Evolutionary conservation across 2,888 invertebrate species (phyloP), one percentile per base, ranked within the genome.

Genomic region (Physocephala rufipes): DNA sequence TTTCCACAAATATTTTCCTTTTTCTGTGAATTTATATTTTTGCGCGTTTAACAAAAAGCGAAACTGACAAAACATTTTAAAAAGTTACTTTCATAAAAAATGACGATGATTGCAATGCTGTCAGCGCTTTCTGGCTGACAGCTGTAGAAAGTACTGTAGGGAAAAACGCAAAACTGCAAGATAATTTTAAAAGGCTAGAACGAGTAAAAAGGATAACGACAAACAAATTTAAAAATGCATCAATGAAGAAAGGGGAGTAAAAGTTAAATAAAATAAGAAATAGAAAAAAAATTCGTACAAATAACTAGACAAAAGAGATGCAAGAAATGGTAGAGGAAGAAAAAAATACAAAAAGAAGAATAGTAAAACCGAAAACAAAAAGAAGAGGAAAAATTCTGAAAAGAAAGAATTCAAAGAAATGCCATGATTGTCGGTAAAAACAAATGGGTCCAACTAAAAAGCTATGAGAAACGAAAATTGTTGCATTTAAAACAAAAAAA

Each of bases 41-140:
- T 19, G 15, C 12, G 26, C 45, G 21, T 16, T 26, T 47, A 24
- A 63, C 47, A 63, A 63, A 47, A 63, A 63, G 47, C 63, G 47
- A 45, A 63, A 63, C 63, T 63, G 63, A 63, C 63, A 63, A 63
- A 63, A 63, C 63, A 63, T 47, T 63, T 63, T 63, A 47, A 45
- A 63, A 63, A 63, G 24, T 63, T 63, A 47, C 26, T 63, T 24
- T 45, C n/a, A n/a, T n/a, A 24, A 24, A 63, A 63, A 63, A 63
- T 63, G 47, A 63, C 47, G 63, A 63, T 47, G 63, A 63, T 63
- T 63, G 47, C 63, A 63, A 63, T 47, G 26, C 63, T 45, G 63
- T 63, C 63, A 63, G 63, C 47, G 26, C 47, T 19, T 30, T 13
- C n/a, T n/a, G 49, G 49, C 58, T 58, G 58, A 58, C 58, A 58